phyloP scores from a whole-genome alignment of 2,113 vertebrate species.

The Lethenteron camtschaticum region DNA sequence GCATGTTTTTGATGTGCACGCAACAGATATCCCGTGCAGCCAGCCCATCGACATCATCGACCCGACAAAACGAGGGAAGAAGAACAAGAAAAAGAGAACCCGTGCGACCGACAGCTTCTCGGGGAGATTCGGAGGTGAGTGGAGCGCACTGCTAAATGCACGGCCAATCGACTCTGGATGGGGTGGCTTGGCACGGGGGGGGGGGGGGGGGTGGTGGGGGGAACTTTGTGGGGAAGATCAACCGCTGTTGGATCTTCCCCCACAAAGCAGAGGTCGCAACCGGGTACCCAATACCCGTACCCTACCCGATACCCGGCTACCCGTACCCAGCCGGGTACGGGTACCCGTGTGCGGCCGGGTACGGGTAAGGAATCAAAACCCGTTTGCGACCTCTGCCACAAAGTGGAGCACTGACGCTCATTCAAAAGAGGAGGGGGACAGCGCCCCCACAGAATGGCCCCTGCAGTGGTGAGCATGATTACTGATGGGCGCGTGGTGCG shows the following conservation, averaged over 20 bases:
- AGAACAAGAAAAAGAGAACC: conserved; percentile 95
- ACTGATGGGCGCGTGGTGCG: neutral
- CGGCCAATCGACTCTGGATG: no score
- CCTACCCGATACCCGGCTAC: no score
- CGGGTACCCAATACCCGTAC: no score
- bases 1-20: neutral
- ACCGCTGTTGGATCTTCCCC: neutral
- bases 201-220: no score
- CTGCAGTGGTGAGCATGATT: neutral
- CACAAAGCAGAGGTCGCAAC: neutral
- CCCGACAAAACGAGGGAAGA: conserved; percentile 54
- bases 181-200: neutral
- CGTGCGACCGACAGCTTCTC: conserved; percentile 91
- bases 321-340: no score
- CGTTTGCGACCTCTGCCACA: neutral
- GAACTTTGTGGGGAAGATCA: no score
- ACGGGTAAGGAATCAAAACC: no score
- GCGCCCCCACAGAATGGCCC: neutral
- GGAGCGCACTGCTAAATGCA: no score
- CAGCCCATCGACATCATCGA: conserved; percentile 89
- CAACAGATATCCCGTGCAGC: conserved; percentile 58
- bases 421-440: neutral
- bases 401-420: no score
- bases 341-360: no score
- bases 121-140: conserved; percentile 64